A percentile compares a stretch with the other conserved stretches of the same genome.
Conservation (phyloP, 2,113 vertebrate species). For the Alosa alosa region DNA sequence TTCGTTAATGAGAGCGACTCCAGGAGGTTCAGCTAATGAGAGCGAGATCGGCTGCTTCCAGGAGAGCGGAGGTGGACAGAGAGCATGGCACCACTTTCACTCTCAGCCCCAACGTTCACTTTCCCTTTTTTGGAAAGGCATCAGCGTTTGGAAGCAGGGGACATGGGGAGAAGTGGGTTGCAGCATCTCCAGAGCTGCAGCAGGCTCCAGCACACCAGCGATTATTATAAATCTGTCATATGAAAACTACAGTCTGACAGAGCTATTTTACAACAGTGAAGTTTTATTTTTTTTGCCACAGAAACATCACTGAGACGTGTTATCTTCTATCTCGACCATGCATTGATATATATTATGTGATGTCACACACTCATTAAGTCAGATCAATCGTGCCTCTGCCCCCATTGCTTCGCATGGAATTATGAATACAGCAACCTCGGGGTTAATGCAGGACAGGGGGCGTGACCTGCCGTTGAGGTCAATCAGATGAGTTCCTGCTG, state of each 20-base stretch:
- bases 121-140: not conserved
- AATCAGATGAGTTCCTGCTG: not conserved
- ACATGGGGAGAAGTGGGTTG: not conserved
- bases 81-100: not conserved
- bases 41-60: not conserved
- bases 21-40: conserved; percentile 9
- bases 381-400: not conserved
- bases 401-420: not conserved
- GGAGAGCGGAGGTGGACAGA: not conserved
- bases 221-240: not conserved
- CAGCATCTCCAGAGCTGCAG: not conserved
- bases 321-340: not conserved
- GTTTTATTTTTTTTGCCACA: not conserved
- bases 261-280: not conserved
- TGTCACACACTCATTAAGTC: not conserved
- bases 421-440: not conserved
- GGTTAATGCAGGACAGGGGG: conserved; percentile 6
- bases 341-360: not conserved
- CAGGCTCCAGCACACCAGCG: not conserved
- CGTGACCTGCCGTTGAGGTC: not conserved
- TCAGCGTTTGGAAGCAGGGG: not conserved
- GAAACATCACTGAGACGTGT: not conserved
- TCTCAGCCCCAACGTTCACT: not conserved
- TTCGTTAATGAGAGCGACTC: conserved; percentile 1
- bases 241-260: not conserved